A percentile compares a stretch with the other conserved stretches of the same genome.
Evolutionary conservation across 37 sponge, comb jelly and placozoan species (phyloP).

Genomic region (Mnemiopsis leidyi): DNA sequence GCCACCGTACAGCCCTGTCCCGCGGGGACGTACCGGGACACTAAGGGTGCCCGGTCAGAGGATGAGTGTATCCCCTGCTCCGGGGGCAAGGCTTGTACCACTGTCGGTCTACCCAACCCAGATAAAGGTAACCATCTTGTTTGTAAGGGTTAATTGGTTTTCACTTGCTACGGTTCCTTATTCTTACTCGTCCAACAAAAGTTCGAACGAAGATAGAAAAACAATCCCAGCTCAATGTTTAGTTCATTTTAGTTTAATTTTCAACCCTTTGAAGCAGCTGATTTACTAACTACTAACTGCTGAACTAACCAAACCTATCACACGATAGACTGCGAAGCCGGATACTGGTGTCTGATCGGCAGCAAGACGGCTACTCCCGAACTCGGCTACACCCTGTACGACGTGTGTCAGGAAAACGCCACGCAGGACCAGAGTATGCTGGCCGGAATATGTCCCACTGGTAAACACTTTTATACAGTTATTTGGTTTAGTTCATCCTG

Average conservation of each 20-base stretch:
- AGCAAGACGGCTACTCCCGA: not conserved
- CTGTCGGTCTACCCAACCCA: not conserved
- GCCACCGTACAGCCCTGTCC: constrained; percentile 53
- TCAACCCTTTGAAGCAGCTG: too few species aligned
- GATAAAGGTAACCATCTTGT: not conserved
- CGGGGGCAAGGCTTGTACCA: constrained; percentile 28
- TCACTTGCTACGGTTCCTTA: too few species aligned
- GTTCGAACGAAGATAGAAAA: too few species aligned
- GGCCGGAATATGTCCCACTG: not conserved
- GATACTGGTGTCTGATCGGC: not conserved
- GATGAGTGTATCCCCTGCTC: constrained; percentile 65
- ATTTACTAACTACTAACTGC: too few species aligned
- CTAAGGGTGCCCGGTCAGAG: not conserved
- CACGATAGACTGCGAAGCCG: constrained; percentile 39
- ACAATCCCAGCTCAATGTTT: too few species aligned
- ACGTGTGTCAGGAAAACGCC: not conserved
- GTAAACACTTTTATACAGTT: not conserved
- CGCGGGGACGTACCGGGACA: constrained; percentile 24
- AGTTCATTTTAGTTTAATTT: too few species aligned
- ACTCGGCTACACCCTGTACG: not conserved
- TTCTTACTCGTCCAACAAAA: too few species aligned
- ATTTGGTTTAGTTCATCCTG: not conserved
- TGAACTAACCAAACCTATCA: not conserved
- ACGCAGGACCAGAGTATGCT: not conserved
- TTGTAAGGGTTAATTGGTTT: too few species aligned